These are phyloP conservation scores for Nesoenas mayeri DNA, from an alignment of 2,113 vertebrate species.

Conservation along the genomic window DNA sequence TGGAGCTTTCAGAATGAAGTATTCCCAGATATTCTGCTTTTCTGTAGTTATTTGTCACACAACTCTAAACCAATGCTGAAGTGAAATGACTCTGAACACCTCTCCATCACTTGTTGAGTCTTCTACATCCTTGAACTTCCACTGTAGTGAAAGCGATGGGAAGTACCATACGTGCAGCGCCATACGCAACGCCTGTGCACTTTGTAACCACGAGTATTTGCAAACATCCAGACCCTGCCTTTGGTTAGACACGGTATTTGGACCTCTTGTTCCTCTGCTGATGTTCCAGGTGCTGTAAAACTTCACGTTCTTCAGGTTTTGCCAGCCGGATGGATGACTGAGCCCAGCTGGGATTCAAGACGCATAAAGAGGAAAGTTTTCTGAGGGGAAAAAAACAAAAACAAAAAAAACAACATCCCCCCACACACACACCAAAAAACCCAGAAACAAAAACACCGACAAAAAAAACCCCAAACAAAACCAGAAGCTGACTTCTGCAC, in stretches of 20 bases:
- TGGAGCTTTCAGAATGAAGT: neutral
- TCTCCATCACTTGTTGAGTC: neutral
- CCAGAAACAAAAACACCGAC: too few species aligned
- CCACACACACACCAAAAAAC: too few species aligned
- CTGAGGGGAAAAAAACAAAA: neutral
- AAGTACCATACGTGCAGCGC: neutral
- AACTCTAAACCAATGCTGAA: neutral
- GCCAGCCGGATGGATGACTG: neutral
- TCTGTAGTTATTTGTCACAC: neutral
- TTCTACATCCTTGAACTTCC: neutral
- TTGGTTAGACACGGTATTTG: rapidly evolving
- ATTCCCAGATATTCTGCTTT: neutral
- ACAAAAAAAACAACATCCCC: too few species aligned
- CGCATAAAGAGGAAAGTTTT: neutral
- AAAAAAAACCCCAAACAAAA: too few species aligned
- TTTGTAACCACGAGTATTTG: neutral
- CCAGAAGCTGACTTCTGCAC: neutral
- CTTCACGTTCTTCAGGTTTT: neutral
- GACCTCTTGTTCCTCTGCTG: neutral
- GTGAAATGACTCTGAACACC: neutral
- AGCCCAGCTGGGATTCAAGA: neutral
- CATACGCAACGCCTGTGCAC: rapidly evolving
- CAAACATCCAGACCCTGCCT: neutral
- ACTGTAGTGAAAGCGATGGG: rapidly evolving
- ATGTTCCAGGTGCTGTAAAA: neutral